Conservation (phyloP, 2,113 vertebrate species). For the Euleptes europaea region DNA sequence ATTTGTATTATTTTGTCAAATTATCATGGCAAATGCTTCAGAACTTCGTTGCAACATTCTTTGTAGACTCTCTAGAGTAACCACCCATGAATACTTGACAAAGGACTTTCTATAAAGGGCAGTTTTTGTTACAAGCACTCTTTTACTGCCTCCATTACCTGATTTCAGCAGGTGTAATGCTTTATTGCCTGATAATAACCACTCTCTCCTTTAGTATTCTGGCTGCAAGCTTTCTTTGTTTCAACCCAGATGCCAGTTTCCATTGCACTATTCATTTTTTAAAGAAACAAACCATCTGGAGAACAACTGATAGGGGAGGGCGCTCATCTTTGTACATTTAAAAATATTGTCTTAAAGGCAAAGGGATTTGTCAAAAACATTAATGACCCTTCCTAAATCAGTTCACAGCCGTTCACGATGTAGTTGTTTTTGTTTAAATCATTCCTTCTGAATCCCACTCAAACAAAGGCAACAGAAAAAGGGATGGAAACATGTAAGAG, state of each 20-base stretch:
- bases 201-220: slow-evolving; percentile 59
- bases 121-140: slow-evolving; percentile 45
- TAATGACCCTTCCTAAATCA: slow-evolving; percentile 66
- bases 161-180: slow-evolving; percentile 69
- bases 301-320: slow-evolving; percentile 64
- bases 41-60: neutral
- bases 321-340: slow-evolving; percentile 69
- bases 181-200: slow-evolving; percentile 54
- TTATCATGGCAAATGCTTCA: slow-evolving; percentile 29
- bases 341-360: slow-evolving; percentile 63
- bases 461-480: slow-evolving; percentile 56
- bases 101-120: slow-evolving; percentile 41
- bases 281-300: slow-evolving; percentile 72
- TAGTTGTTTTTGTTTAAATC: slow-evolving; percentile 33
- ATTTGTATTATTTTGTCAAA: slow-evolving; percentile 43
- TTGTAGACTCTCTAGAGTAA: slow-evolving; percentile 50
- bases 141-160: slow-evolving; percentile 59
- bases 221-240: slow-evolving; percentile 77
- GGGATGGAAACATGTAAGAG: slow-evolving; percentile 42
- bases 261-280: slow-evolving; percentile 70
- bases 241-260: slow-evolving; percentile 68
- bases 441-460: slow-evolving; percentile 56
- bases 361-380: slow-evolving; percentile 73
- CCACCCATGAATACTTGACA: slow-evolving; percentile 29
- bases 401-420: slow-evolving; percentile 47